A percentile compares a stretch with the other conserved stretches of the same genome.
phyloP scores from a whole-genome alignment of 2,797 vertebrate species.

The Xiphorhynchus erythropygius region DNA sequence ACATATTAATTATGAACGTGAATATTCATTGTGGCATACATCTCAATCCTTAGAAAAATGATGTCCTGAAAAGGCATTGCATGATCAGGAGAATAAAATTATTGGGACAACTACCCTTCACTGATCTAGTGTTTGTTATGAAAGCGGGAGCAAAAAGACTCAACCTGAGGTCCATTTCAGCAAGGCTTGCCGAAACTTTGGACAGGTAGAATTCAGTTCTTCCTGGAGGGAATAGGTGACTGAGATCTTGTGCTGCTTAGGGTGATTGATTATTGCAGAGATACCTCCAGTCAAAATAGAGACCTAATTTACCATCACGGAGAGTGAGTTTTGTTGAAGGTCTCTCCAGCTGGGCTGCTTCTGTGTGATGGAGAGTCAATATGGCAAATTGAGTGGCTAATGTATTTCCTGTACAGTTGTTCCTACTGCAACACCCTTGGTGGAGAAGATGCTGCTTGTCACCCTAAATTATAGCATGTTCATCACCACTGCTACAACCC shows the following conservation, averaged over 20 bases:
- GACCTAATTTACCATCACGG: not conserved
- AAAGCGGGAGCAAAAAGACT: not conserved
- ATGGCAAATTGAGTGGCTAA: not conserved
- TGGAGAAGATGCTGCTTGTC: not conserved
- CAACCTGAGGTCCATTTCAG: not conserved
- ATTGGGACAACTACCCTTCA: not conserved
- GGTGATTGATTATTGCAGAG: not conserved
- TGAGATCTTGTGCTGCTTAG: not conserved
- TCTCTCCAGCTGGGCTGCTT: not conserved
- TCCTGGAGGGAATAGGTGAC: not conserved
- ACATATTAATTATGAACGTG: not conserved
- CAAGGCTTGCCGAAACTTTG: not conserved
- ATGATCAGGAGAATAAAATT: not conserved
- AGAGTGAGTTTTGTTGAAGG: not conserved
- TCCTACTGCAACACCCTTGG: not conserved
- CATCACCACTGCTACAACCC: not conserved
- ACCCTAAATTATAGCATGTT: accelerated
- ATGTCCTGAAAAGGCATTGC: not conserved
- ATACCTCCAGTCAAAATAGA: not conserved
- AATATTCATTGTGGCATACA: not conserved
- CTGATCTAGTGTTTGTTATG: not conserved
- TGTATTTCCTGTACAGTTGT: not conserved
- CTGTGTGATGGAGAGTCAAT: not conserved
- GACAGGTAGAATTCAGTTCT: not conserved
- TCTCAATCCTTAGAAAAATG: not conserved